Base-by-base conservation (phyloP, 2,888 invertebrate genomes). In the Exephanes ischioxanthus region DNA sequence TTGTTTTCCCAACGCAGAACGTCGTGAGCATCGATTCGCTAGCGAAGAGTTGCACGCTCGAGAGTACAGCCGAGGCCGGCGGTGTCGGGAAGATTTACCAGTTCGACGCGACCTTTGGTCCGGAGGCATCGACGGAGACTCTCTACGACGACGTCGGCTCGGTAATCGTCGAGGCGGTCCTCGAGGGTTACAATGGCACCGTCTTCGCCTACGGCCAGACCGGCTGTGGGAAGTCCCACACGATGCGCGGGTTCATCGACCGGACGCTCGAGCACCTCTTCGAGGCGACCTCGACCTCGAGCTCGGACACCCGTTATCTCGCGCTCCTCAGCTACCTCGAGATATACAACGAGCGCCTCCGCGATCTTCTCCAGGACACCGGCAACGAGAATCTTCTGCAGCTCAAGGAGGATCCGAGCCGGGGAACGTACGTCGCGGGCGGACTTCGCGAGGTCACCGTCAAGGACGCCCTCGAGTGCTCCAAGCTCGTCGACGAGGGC, bases 121-220 rank as follows among this genome's bases (percentile, higher is more conserved):
- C 95, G 66, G 96, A 97, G 80, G 96, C 97, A 0, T 96, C 96
- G n/a, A 98, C 98, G 0, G 98, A 98, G 93, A 95, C 95, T 63
- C 96, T 98, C 53, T 98, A 98, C 95, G 97, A 97, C 92, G 98
- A 98, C 91, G 97, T 98, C 84, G 94, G 94, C 3, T 94, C 94
- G 1, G 93, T 94, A n/a, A 89, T 94, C 30, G 94, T 93, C 19
- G 94, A 97, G 95, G 97, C 97, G 84, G 97, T 98, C 0, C 95
- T 98, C 79, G 98, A 98, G 92, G 98, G 98, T 0, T 98, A 98
- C 95, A 98, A 98, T 94, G 97, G 97, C 22, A 98, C 98, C 0
- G 97, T 98, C 76, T 98, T 98, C 94, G 98, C 98, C 0, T 98
- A 98, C 92, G 98, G 98, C 0, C 98, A 98, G 94, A 98, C 98